Base-by-base conservation (phyloP, 2,113 vertebrate genomes). In the Callithrix jacchus region DNA sequence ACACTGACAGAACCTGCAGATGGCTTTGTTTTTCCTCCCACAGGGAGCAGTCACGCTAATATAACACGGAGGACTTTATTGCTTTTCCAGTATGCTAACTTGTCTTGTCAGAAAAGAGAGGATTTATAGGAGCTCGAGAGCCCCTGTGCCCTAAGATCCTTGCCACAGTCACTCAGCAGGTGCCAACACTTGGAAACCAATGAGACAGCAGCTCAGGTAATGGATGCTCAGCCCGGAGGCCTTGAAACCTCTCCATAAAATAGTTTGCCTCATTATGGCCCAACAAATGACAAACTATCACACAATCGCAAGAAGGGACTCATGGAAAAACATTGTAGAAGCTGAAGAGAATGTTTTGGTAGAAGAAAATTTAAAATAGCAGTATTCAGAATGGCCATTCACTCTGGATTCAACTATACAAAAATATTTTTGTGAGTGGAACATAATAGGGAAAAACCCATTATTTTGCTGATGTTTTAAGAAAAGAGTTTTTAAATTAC, bases 61-160 rank as follows among this genome's bases (percentile, higher is more conserved):
- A 35, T 0, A 88, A 77, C 37, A 68, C 10, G 54, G 21, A 66
- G 0, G 81, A 73, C 71, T 81, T 97, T 54, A 87, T 94, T 91
- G 96, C 86, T 58, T 95, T 82, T 94, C 91, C 91, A 91, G 35
- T 81, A 81, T n/a, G 54, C 77, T 83, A 30, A 74, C 80, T 97
- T 95, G 87, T 92, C 93, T 49, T 91, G 93, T 96, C 84, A 66
- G 89, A 93, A 84, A 97, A 89, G 86, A 77, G 87, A 95, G 42
- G 86, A 93, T 94, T 89, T 93, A 94, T 61, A 23, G 79, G 47
- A 0, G 11, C 32, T 87, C 32, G 5, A 76, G 68, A 84, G 30
- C 30, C 49, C 47, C 16, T 32, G 3, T 18, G 9, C 30, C 56
- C 84, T 23, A 17, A 47, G 11, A 70, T 12, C 6, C 12, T 42